Evolutionary conservation across 1,140 invertebrate species (phyloP), one percentile per base, ranked within the genome.

Genomic region (Ceratitis capitata): DNA sequence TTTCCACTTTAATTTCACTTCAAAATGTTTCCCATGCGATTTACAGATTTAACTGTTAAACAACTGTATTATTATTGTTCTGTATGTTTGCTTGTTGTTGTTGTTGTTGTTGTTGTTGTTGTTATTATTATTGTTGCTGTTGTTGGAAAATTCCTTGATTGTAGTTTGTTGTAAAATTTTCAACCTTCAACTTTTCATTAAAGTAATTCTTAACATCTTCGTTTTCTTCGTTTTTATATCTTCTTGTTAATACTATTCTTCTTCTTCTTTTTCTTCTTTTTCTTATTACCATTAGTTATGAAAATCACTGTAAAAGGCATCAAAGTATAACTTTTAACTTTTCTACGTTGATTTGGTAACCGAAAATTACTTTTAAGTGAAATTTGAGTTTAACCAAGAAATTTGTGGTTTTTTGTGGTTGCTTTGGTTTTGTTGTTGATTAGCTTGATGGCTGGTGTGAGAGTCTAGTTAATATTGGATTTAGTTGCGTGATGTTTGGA

Each of bases 1-100:
- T 84, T 84, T 39, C 42, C 56, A 84, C 53, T 78, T 78, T 78
- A 78, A 78, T 78, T 78, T 78, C 69, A 78, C 39, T 78, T 26
- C 19, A 9, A 78, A 78, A 78, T 78, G 39, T 0, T 78, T 78
- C 69, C 69, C 69, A 78, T 45, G 69, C 69, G 69, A 78, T 45
- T 78, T 78, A 78, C 69, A 78, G 69, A 47, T 78, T 47, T 78
- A 78, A 78, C 69, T 78, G 69, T 78, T 78, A 47, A 78, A 45
- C 39, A 78, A 78, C 69, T 78, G 19, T 78, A 45, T 78, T 78
- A 78, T 45, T 23, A n/a, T n/a, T n/a, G n/a, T n/a, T n/a, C 12
- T 61, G 56, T 26, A 61, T n/a, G n/a, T n/a, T n/a, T n/a, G n/a
- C n/a, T n/a, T 26, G 14, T 64, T 10, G 23, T 32, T 32, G 19